Conservation (phyloP, 2,113 vertebrate genomes). For the Spermophilus dauricus region DNA sequence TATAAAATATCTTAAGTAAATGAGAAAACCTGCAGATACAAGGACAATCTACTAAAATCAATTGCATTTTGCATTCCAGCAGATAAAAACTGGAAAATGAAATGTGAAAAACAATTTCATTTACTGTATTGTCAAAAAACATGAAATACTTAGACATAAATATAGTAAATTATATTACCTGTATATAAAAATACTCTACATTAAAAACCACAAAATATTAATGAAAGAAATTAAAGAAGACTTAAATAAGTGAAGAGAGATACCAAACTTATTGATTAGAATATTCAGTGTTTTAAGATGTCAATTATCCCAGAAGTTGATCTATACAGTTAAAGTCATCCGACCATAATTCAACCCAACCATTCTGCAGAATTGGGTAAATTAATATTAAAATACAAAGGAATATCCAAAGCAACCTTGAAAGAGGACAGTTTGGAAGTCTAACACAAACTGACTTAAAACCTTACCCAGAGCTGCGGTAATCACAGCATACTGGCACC, state of each 20-base stretch:
- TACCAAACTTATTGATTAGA: neutral
- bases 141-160: too few species aligned
- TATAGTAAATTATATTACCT: too few species aligned
- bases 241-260: neutral
- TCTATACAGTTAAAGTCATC: neutral
- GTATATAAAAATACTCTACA: too few species aligned
- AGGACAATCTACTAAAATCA: slow-evolving; percentile 51
- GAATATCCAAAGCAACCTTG: slow-evolving; percentile 2
- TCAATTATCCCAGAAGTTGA: neutral
- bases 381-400: slow-evolving; percentile 4
- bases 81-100: slow-evolving; percentile 43
- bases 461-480: neutral
- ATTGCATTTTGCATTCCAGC: slow-evolving; percentile 55
- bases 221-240: slow-evolving; percentile 27
- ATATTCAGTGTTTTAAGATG: neutral
- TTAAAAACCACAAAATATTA: too few species aligned
- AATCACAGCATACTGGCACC: neutral
- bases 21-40: slow-evolving; percentile 17
- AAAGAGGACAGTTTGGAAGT: neutral
- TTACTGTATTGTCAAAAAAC: too few species aligned
- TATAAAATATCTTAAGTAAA: slow-evolving; percentile 52
- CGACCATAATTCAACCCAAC: neutral
- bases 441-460: neutral
- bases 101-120: slow-evolving; percentile 64
- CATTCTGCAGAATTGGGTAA: neutral